Base-by-base conservation (phyloP, 2,888 invertebrate genomes). In the Ellobium chinense region DNA sequence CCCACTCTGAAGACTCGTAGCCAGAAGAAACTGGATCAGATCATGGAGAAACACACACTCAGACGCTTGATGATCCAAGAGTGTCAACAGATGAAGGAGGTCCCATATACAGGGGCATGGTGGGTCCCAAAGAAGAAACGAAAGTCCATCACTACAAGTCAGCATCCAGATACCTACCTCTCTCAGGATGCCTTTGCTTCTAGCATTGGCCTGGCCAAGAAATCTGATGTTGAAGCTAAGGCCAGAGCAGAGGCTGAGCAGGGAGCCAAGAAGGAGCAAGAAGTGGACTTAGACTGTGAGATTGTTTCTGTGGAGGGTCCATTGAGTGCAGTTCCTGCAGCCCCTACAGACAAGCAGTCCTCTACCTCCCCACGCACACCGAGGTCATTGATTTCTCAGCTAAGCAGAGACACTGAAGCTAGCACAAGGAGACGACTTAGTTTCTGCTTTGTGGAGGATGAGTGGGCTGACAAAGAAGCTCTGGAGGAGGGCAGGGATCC, bases 361-460 rank as follows among this genome's bases (percentile, higher is more conserved):
- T 56, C 76, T n/a, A 60, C 80, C 18, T 83, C 87, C 2, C 88
- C 88, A 24, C 83, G 87, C 24, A 83, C 87, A 2, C 76, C 86
- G 7, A 82, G 82, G 34, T 86, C 87, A 12, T 81, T 89, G 29
- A 88, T 89, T 80, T 87, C 89, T 21, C 88, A 88, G 82, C 65
- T 88, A 63, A 87, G 87, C 73, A 84, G 88, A 7, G 87, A 85
- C 46, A 37, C 62, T 29, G 62, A 72, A 0, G 56, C 58, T 27
- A 82, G 74, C 66, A 81, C 83, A 29, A 79, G 86, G 4, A 78
- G 83, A 63, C 65, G 86, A 46, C 74, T 88, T 0, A 86, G 85
- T 70, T 88, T 88, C 62, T 66, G 73, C 58, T 66, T 79, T 46
- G 75, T 73, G 27, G 75, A 84, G 27, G 81, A 70, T 37, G 83